Conservation (phyloP, 2,113 vertebrate genomes). For the Cariama cristata region DNA sequence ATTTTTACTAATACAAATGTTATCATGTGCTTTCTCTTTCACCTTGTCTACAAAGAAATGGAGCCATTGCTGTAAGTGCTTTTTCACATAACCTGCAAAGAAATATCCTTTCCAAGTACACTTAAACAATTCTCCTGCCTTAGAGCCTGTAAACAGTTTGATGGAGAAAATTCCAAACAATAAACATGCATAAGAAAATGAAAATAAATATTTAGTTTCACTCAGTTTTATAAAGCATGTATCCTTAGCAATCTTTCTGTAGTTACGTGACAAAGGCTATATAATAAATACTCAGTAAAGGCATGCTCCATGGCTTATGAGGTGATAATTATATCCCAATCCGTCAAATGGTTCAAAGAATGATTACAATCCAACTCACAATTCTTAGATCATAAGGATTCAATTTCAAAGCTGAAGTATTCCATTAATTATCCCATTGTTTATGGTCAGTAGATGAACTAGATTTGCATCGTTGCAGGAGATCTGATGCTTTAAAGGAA, state of each 20-base stretch:
- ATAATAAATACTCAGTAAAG: neutral
- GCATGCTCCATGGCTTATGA: neutral
- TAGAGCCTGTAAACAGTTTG: neutral
- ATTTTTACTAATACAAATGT: neutral
- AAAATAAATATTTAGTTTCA: neutral
- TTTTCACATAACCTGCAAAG: neutral
- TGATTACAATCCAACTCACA: neutral
- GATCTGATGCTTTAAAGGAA: neutral
- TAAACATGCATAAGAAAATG: neutral
- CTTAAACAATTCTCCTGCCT: neutral
- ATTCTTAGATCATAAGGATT: slow-evolving; percentile 25
- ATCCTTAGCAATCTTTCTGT: neutral
- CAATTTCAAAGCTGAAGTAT: slow-evolving; percentile 22
- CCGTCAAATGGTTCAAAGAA: neutral
- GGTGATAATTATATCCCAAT: slow-evolving; percentile 16
- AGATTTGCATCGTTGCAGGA: neutral
- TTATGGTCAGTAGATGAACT: slow-evolving; percentile 2
- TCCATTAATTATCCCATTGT: slow-evolving; percentile 31
- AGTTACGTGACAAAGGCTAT: neutral
- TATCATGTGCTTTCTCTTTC: neutral
- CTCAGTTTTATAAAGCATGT: neutral
- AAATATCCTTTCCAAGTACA: neutral
- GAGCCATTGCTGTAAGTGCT: neutral
- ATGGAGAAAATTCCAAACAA: neutral
- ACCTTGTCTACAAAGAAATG: neutral